These are phyloP conservation scores for Oscheius sp. DNA, from an alignment of 2,888 invertebrate genomes.

Conservation along the genomic window DNA sequence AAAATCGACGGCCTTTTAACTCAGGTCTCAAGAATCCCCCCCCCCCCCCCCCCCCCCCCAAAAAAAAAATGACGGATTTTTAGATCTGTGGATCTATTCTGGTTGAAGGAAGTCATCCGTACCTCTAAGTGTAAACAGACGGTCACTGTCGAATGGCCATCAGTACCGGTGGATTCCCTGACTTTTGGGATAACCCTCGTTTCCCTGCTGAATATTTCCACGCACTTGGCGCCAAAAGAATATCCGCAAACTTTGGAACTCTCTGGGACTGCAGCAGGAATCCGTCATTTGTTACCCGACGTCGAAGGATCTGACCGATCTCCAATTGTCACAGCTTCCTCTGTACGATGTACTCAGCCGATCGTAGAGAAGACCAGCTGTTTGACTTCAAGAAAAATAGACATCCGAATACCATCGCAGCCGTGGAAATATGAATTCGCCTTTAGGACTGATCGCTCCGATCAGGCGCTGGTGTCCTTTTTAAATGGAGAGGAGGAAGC, in stretches of 20 bases:
- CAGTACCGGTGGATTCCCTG: constrained; percentile 39
- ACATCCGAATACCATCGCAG: constrained; percentile 3
- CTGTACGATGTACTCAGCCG: constrained; percentile 43
- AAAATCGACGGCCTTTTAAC: too few species aligned
- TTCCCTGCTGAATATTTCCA: constrained; percentile 45
- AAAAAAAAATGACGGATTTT: too few species aligned
- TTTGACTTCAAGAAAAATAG: constrained; percentile 38
- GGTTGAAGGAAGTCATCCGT: constrained; percentile 48
- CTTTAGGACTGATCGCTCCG: constrained; percentile 48
- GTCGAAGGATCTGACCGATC: constrained; percentile 43
- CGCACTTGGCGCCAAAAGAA: constrained; percentile 16
- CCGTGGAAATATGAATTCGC: constrained; percentile 46
- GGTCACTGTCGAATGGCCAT: constrained; percentile 47
- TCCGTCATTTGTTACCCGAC: constrained; percentile 51
- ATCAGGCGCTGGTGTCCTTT: constrained; percentile 49
- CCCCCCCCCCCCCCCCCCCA: too few species aligned
- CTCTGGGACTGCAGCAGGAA: constrained; percentile 42
- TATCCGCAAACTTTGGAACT: constrained; percentile 36
- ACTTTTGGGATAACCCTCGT: constrained; percentile 43
- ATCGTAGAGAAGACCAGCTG: constrained; percentile 39
- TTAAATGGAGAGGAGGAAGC: constrained; percentile 32
- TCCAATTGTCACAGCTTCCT: constrained; percentile 40
- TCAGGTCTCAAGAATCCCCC: too few species aligned
- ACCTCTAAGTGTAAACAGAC: constrained; percentile 50
- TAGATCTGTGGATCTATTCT: constrained; percentile 49